Conservation (phyloP, 2,888 invertebrate genomes). For the Xylophagus ater region DNA sequence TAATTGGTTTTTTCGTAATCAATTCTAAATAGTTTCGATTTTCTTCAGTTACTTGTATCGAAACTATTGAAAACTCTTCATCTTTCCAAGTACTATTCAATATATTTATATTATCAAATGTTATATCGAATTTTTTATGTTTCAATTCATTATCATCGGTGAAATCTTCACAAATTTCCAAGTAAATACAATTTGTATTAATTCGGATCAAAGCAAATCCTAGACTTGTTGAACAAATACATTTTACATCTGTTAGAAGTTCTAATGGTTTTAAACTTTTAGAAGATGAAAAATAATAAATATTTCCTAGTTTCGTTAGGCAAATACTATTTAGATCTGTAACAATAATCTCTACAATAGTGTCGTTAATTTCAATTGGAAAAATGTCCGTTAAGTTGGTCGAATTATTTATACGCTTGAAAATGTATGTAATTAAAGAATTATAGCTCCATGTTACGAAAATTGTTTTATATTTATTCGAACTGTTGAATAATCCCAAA, state of each 20-base stretch:
- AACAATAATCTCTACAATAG: constrained; percentile 26
- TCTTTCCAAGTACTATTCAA: constrained; percentile 30
- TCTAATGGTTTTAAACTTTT: constrained; percentile 28
- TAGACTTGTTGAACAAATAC: constrained; percentile 21
- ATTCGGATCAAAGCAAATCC: constrained; percentile 32
- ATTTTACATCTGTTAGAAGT: constrained; percentile 29
- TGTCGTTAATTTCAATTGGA: constrained; percentile 17
- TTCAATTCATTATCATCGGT: constrained; percentile 23
- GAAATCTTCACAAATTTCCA: constrained; percentile 30
- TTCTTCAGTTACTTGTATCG: constrained; percentile 20
- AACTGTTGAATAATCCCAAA: constrained; percentile 28
- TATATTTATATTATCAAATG: constrained; percentile 30
- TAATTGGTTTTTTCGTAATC: constrained; percentile 16
- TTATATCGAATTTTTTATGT: constrained; percentile 27
- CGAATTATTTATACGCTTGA: constrained; percentile 23
- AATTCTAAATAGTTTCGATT: constrained; percentile 26
- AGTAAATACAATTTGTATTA: constrained; percentile 10
- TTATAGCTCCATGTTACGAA: constrained; percentile 34
- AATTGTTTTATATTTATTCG: constrained; percentile 28
- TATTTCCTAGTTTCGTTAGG: constrained; percentile 27
- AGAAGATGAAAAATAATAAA: constrained; percentile 33
- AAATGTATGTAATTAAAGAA: constrained; percentile 31
- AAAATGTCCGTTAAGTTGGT: constrained; percentile 19
- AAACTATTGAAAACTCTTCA: constrained; percentile 26
- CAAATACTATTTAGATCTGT: constrained; percentile 32